Evolutionary conservation across 2,888 invertebrate genomes (phyloP).

Genomic region (Euproctis similis): DNA sequence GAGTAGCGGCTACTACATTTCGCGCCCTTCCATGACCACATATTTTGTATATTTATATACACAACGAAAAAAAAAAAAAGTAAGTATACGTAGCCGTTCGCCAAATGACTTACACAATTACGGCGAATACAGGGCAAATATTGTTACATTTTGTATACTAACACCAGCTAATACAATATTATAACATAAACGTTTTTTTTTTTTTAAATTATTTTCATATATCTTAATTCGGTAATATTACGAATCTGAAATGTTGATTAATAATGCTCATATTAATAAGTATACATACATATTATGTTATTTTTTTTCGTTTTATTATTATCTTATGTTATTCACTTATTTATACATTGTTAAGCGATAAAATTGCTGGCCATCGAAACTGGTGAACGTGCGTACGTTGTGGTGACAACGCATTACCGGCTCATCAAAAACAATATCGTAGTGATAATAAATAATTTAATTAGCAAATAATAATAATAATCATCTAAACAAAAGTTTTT

Average conservation of each 20-base stretch:
- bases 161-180: conserved; percentile 7
- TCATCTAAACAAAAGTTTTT: conserved; percentile 11
- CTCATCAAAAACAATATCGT: no score
- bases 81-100: conserved; percentile 4
- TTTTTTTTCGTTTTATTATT: no score
- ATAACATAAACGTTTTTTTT: conserved; percentile 15
- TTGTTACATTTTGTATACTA: no score
- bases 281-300: conserved; percentile 31
- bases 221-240: conserved; percentile 37
- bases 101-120: conserved; percentile 3
- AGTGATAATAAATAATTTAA: no score
- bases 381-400: no score
- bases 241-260: conserved; percentile 31
- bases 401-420: no score
- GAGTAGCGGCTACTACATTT: conserved; percentile 39
- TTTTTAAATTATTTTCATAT: no score
- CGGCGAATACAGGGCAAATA: no score
- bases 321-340: conserved; percentile 40
- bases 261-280: conserved; percentile 22
- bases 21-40: conserved; percentile 44
- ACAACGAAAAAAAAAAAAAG: neutral
- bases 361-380: conserved; percentile 50
- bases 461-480: conserved; percentile 11
- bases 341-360: conserved; percentile 32
- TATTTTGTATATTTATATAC: conserved; percentile 26